These are phyloP conservation scores for Eupithecia subfuscata DNA, from an alignment of 2,888 invertebrate species.

Conservation along the genomic window DNA sequence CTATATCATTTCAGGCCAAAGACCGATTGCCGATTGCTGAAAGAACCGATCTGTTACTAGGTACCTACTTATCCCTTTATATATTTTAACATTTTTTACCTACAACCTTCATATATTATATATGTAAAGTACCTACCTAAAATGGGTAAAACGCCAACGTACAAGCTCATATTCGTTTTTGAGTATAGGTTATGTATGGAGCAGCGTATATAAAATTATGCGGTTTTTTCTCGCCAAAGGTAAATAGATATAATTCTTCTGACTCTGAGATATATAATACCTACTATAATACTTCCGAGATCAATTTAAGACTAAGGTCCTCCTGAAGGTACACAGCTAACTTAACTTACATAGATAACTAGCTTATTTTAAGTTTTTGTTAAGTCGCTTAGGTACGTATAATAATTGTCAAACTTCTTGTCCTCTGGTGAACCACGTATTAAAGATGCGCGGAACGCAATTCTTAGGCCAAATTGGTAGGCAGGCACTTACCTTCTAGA, in stretches of 20 bases:
- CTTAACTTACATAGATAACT: background rate
- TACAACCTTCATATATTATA: too few relatives aligned
- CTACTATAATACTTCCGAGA: background rate
- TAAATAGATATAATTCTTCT: background rate
- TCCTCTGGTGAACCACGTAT: too few relatives aligned
- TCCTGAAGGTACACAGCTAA: slow-evolving; percentile 3
- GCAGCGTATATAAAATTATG: background rate
- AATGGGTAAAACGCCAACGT: background rate
- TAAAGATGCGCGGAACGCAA: too few relatives aligned
- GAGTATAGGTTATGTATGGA: background rate
- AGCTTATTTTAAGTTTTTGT: slow-evolving; percentile 1
- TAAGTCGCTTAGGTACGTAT: background rate
- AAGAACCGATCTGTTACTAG: background rate
- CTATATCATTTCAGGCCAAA: background rate
- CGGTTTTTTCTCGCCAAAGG: background rate
- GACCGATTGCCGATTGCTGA: background rate
- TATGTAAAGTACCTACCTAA: too few relatives aligned
- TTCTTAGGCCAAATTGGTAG: too few relatives aligned
- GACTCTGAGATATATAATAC: background rate
- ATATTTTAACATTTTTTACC: too few relatives aligned
- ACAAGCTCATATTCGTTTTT: background rate
- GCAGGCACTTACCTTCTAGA: too few relatives aligned
- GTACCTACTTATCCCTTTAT: too few relatives aligned
- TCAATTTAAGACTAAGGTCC: background rate
- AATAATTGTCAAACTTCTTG: too few relatives aligned